Evolutionary conservation across 2,888 invertebrate genomes (phyloP), one percentile per base, ranked within the genome.

Genomic region (Thumatha senex): DNA sequence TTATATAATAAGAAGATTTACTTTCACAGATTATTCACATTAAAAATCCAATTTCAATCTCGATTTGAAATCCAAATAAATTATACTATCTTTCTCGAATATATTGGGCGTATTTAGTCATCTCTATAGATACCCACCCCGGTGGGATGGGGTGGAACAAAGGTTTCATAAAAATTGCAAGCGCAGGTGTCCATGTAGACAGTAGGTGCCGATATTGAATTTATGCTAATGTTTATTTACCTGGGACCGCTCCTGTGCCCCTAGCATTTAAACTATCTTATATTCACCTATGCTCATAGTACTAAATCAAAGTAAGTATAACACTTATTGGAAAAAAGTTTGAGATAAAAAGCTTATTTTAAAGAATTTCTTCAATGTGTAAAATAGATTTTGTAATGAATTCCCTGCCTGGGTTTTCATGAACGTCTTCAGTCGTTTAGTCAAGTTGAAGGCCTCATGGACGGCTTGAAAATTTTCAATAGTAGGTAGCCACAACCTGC

Each of bases 201-300:
- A 70, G 71, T 49, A 29, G 63, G 58, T 48, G 61, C 53, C 73
- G 78, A 84, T 89, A 89, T 89, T 88, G 84, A 80, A 78, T 89
- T 88, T 89, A 89, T 89, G 89, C 80, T 86, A 89, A 89, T 87
- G 54, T 61, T 61, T 80, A 80, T 83, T 82, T 82, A 83, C 79
- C 79, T 64, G 58, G 65, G 56, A 38, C 29, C 30, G 36, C 12
- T 35, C 40, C 49, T 40, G 51, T 24, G 18, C 40, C 12, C 41
- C 38, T 48, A 47, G 29, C 53, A 60, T 54, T 46, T 5, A 35
- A 44, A 29, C 34, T 24, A 46, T 51, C 44, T 48, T 46, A 43
- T 58, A 67, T 61, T 67, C 58, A 42, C 51, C 30, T 46, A 58
- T 48, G 44, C 40, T 44, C 48, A 14, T 45, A 18, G 36, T 47